Evolutionary conservation across 2,888 invertebrate species (phyloP), one percentile per base, ranked within the genome.

Genomic region (Syrphus vitripennis): DNA sequence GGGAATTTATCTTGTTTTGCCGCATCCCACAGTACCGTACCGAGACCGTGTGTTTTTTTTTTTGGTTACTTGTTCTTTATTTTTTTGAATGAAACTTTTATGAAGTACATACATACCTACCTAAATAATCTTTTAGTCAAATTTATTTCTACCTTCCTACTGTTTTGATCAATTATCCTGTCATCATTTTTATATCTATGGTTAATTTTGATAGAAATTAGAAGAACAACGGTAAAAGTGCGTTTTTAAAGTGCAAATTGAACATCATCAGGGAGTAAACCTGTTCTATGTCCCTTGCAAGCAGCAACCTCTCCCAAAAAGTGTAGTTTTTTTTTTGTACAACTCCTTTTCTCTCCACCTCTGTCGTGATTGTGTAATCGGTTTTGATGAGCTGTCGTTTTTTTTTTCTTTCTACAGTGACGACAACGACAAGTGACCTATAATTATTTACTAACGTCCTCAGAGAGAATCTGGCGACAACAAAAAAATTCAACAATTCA

Each of bases 301-400:
- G 10, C 37, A 34, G 34, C 5, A 37, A 59, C 59, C 34, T 34
- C 57, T 59, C 21, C 21, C 59, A n/a, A 57, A 48, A 40, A 69
- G 48, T 55, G 29, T 65, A 67, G 34, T 74, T 48, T 50, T 40
- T 50, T 40, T 21, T 24, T 14, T 26, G 37, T 63, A 63, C 34
- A 78, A 75, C 70, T 70, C 50, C 80, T 55, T 24, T 50, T 24
- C 50, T 24, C 50, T 50, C 26, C 24, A 59, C 40, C 21, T 14
- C 57, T 50, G 71, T 53, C 42, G 59, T 57, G 81, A 81, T 84
- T 84, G 84, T 84, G 84, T 84, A 84, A 84, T 84, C 81, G 76
- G 59, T 76, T 72, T 50, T 63, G 75, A 37, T 70, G 48, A 71
- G 81, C 31, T 63, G 70, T 42, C 21, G 12, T 63, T 26, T 40